Base-by-base conservation (phyloP, 2,888 invertebrate species). In the Agonopterix arenella region DNA sequence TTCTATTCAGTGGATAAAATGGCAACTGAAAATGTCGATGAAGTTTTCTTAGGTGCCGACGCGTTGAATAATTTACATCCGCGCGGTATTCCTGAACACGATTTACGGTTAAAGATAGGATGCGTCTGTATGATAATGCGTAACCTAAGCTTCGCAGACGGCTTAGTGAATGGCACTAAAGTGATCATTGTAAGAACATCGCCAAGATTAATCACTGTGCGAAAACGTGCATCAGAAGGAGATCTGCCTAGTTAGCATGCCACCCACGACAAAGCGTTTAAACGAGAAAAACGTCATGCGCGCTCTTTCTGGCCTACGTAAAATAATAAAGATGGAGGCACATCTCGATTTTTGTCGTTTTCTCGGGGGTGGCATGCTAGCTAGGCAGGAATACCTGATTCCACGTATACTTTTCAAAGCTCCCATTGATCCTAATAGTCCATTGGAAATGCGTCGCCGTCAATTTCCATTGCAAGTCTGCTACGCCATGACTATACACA, bases 401-500 rank as follows among this genome's bases (percentile, higher is more conserved):
- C 54, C 55, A 13, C 50, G 52, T 7, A 55, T 52, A n/a, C 18
- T 48, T 5, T 54, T 52, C 36, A 54, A 52, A 40, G 36, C 50
- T 11, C 49, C 49, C 16, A 50, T 54, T 10, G 54, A 52, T 16
- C 50, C 36, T 7, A 47, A 48, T 28, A 54, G 52, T 36, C 52
- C 52, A 2, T 36, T 51, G 4, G 48, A 51, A 10, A 51, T 55
- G 55, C 13, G 38, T 36, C 47, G 55, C 42, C 46, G 48, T 10
- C 55, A 55, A 37, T 55, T 55, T 36, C 53, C 53, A 1, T 48
- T 55, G 18, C 51, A 50, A 37, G 37, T 37, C 5, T 37, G 37
- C 37, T 53, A 55, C 46, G 53, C 53, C 1, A 55, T 55, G 55
- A 53, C 55, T 1, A 50, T 53, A 42, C 55, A 55, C 28, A 55